Base-by-base conservation (phyloP, 2,888 invertebrate genomes). In the Coenonympha glycerion region DNA sequence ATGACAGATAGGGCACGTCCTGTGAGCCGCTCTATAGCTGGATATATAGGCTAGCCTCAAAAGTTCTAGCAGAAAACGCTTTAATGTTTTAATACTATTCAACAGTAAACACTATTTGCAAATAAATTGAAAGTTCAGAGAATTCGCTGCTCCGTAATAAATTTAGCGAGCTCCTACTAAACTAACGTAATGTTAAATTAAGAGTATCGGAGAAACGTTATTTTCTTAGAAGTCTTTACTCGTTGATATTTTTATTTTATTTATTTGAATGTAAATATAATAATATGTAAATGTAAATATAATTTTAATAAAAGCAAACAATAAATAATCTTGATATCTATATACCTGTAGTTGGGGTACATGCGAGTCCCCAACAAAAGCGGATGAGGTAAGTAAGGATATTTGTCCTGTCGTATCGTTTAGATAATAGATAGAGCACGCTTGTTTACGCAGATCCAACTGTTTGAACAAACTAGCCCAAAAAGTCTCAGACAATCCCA, bases 1-100 rank as follows among this genome's bases (percentile, higher is more conserved):
- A 86, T 86, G 84, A 80, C 75, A 78, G 86, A 86, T 87, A 87
- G 67, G 71, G 84, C 86, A 87, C 86, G 84, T 66, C 50, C 62
- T 59, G 61, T 64, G 52, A 55, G 33, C 16, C 11, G 1, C n/a
- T 16, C 6, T 3, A 3, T 11, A n/a, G n/a, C 24, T 33, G 33
- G 16, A n/a, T 33, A 24, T 13, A 34, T n/a, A 34, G n/a, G 6
- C n/a, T 45, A 37, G 8, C 22, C 37, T 13, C 6, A 22, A 6
- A 37, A 21, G 8, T 22, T 37, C 22, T 13, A 22, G 11, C 8
- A n/a, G 4, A 2, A 34, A 34, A 34, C 18, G 19, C 18, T 34
- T 34, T 34, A 19, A 22, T 6, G 19, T n/a, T 34, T 34, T 34
- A 19, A 22, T 6, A 22, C 1, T 6, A 9, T 5, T 36, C 19